Evolutionary conservation across 2,113 vertebrate species (phyloP), one percentile per base, ranked within the genome.

Genomic region (Neotragus moschatus): DNA sequence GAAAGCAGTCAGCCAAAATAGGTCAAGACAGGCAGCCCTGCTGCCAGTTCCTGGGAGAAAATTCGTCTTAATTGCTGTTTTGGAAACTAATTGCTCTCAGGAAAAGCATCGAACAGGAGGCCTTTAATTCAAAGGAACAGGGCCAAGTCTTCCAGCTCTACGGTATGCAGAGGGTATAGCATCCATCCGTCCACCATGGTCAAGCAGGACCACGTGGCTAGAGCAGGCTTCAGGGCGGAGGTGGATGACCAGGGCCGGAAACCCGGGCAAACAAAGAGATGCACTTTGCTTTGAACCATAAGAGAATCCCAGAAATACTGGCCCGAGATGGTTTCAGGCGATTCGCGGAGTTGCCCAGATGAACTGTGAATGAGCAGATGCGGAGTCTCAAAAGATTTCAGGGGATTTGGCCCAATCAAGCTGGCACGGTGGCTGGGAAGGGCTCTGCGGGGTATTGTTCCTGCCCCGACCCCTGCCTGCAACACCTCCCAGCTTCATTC

Each of bases 1-100:
- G 58, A 23, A 96, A 33, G 28, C 92, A 91, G 73, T 84, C 92
- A 97, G 97, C 95, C 96, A 82, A 94, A 95, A 94, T 79, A 92
- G 97, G 96, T 97, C 97, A 97, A 47, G 85, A 79, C 90, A 45
- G 88, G 94, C 82, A 58, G 60, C 26, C 33, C 33, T 2, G 60
- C 86, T 21, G 89, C 84, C 61, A 61, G 87, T 16, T 7, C 16
- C 91, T 51, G 95, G 70, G 30, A 79, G 56, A 73, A 92, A 96
- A 90, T 39, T 3, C 23, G 73, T 51, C 88, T 53, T 94, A 88
- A 92, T 89, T 82, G 86, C 93, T 97, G 79, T 56, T 80, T 77
- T 60, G 84, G 96, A 90, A 53, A 70, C 63, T 91, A 88, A 89
- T 9, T 91, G 96, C 36, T 88, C 49, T 92, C 56, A 61, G 91